Evolutionary conservation across 2,113 vertebrate species (phyloP).

Genomic region (Varanus komodoensis): DNA sequence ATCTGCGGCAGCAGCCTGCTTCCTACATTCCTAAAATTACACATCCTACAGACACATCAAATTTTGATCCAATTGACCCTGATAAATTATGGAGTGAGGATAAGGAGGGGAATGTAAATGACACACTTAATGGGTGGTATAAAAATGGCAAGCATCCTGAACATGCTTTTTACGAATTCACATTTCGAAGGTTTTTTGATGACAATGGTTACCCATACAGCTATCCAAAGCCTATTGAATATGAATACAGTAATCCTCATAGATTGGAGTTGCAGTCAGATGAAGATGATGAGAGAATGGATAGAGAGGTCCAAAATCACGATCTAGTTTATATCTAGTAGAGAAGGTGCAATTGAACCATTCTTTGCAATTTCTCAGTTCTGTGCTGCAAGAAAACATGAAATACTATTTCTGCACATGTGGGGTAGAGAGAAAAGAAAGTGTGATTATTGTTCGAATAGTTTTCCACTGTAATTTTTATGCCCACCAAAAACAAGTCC

Average conservation of each 20-base stretch:
- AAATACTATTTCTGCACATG: constrained; percentile 40
- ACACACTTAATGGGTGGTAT: constrained; percentile 94
- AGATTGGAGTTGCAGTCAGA: constrained; percentile 78
- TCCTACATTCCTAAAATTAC: constrained; percentile 96
- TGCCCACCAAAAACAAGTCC: constrained; percentile 62
- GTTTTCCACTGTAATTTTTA: constrained; percentile 66
- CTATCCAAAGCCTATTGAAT: constrained; percentile 95
- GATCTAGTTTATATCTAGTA: constrained; percentile 94
- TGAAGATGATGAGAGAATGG: constrained; percentile 73
- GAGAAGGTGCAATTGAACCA: constrained; percentile 38
- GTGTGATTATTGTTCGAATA: constrained; percentile 38
- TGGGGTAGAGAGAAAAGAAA: constrained; percentile 1
- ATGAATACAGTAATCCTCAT: constrained; percentile 84
- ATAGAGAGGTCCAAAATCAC: constrained; percentile 77
- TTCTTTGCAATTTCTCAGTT: constrained; percentile 52
- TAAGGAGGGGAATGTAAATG: constrained; percentile 87
- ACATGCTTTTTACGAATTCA: constrained; percentile 98
- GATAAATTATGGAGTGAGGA: constrained; percentile 95
- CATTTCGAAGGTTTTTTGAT: constrained; percentile 98
- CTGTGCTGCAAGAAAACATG: constrained; percentile 37
- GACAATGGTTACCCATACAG: constrained; percentile 98
- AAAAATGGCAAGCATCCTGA: constrained; percentile 97
- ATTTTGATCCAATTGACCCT: constrained; percentile 98
- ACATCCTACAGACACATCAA: constrained; percentile 95
- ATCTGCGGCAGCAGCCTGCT: constrained; percentile 90